Evolutionary conservation across 2,888 invertebrate species (phyloP), one percentile per base, ranked within the genome.

Genomic region (Ethmia dodecea): DNA sequence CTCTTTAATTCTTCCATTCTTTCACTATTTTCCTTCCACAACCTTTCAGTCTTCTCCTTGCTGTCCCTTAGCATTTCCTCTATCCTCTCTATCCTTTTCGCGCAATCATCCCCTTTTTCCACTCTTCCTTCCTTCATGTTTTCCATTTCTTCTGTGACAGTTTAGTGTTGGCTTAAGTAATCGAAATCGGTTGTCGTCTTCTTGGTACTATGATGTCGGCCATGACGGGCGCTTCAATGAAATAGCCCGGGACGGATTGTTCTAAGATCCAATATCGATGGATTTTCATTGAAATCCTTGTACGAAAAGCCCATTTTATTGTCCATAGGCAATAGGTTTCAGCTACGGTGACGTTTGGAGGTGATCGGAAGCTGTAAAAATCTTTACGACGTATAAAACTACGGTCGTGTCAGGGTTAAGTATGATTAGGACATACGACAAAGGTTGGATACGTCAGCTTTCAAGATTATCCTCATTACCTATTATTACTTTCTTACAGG

Each of bases 361-460:
- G 66, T 66, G 67, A 71, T 69, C 64, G 68, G 55, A 40, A 59
- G 68, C 55, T 65, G 73, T 81, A 79, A 81, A 80, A 78, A 71
- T 69, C 60, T 81, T 79, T 80, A 80, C 66, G 72, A 64, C 67
- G 49, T 65, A 78, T 77, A 73, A 75, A 80, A 74, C 73, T 70
- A 68, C 62, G 66, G 62, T 47, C 48, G 63, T 48, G 57, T 54
- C 49, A 58, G 74, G 70, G 69, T 74, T 79, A 74, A 79, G 76
- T 79, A 65, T 77, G 77, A 80, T 80, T 73, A 73, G 64, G 68
- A 54, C 54, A 38, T 35, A 39, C 31, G 27, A 16, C 16, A 39
- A 49, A 18, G 13, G 29, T 4, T 12, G 11, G 8, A 12, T 18
- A 31, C 31, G 31, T 31, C 31, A 24, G 31, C 31, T 13, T 20